Percentiles rank a stretch among this genome's conserved stretches.
Conservation (phyloP, 2,888 invertebrate genomes). For the Monochamus alternatus region DNA sequence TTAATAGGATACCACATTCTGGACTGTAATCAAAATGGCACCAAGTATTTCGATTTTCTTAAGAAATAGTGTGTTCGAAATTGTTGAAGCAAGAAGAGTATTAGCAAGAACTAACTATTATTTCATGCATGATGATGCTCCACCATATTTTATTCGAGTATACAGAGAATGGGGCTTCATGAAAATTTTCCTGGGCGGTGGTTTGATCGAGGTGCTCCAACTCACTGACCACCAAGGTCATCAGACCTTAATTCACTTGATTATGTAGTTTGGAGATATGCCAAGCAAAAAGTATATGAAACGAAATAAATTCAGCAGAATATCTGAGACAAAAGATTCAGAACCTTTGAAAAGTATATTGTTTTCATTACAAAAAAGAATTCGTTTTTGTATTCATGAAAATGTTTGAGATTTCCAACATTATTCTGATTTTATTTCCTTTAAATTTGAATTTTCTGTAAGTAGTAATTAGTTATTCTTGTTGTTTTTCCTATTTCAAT, state of each 20-base stretch:
- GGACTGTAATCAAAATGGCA: no score
- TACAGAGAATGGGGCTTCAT: background rate
- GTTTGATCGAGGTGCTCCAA: background rate
- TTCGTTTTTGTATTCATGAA: no score
- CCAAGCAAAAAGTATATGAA: constrained; percentile 7
- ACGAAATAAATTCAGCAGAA: background rate
- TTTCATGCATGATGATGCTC: constrained; percentile 16
- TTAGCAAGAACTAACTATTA: background rate
- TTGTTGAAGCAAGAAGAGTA: no score
- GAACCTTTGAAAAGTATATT: constrained; percentile 1
- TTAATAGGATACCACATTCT: no score
- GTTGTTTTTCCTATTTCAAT: no score
- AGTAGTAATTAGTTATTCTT: no score
- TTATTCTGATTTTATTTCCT: no score
- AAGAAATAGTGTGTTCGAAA: no score
- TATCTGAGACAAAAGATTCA: constrained; percentile 5
- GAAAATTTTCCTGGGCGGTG: background rate
- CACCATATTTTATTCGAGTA: constrained; percentile 4
- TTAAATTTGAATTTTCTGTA: no score
- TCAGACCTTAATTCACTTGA: background rate
- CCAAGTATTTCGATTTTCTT: no score
- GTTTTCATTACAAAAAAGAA: background rate
- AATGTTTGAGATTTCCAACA: no score
- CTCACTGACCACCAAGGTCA: constrained; percentile 9
- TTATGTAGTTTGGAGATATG: background rate